Conservation (phyloP, 2,888 invertebrate species). For the Plebejus melissa region DNA sequence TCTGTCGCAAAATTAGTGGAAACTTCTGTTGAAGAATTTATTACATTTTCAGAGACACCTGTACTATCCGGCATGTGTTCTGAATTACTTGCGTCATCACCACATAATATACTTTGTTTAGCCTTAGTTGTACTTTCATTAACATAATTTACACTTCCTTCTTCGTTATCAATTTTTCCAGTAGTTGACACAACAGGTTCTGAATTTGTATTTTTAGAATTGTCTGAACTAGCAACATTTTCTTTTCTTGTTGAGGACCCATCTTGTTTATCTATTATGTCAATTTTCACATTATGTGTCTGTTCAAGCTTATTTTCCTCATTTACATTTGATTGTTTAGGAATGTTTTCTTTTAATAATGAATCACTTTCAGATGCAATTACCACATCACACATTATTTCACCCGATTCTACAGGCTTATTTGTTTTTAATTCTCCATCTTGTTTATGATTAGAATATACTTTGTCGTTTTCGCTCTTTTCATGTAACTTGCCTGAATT, state of each 20-base stretch:
- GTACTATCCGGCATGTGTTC: conserved; percentile 27
- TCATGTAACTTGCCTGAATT: neutral
- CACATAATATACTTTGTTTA: neutral
- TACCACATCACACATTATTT: neutral
- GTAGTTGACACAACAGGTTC: conserved; percentile 57
- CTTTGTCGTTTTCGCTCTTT: neutral
- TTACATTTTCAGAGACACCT: conserved; percentile 14
- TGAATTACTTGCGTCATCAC: conserved; percentile 1
- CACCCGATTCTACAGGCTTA: neutral
- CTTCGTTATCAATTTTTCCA: conserved; percentile 36
- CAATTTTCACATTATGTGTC: neutral
- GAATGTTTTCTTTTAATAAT: neutral
- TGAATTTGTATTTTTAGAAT: conserved; percentile 31
- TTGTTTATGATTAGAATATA: neutral
- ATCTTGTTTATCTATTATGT: neutral
- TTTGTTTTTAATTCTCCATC: neutral
- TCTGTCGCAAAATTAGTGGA: conserved; percentile 44
- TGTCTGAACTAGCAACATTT: neutral
- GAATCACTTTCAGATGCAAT: neutral
- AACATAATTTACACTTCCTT: neutral
- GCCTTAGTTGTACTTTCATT: neutral
- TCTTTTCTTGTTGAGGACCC: neutral
- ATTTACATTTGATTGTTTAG: neutral
- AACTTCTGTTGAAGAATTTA: conserved; percentile 19
- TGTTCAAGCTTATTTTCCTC: neutral